Base-by-base conservation (phyloP, 2,888 invertebrate species). In the Abscondita cerata region DNA sequence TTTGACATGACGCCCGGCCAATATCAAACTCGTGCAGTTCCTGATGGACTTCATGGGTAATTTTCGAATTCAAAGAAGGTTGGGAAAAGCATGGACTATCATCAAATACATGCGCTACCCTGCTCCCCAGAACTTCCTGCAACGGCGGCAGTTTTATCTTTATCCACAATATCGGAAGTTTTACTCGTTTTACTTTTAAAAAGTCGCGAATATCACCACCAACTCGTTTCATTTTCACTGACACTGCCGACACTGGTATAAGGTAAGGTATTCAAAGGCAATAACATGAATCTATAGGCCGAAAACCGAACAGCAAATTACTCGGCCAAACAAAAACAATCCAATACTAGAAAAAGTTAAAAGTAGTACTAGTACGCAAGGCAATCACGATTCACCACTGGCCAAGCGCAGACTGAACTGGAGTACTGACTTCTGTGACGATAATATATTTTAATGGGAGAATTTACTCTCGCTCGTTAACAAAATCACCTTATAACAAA, bases 201-300 rank as follows among this genome's bases (percentile, higher is more conserved):
- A 38, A 38, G 3, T 38, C 38, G 38, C 38, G 38, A 38, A 38
- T 38, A 38, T 38, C 38, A n/a, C 38, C 38, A 6, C 38, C 38
- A n/a, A 38, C 38, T 38, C 38, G 4, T 38, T 38, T 38, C 38
- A 38, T 38, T 38, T 38, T 38, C n/a, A 13, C 41, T 41, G 41
- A n/a, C n/a, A n/a, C n/a, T n/a, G n/a, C n/a, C n/a, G n/a, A 16
- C 41, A 16, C n/a, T 16, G 41, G 41, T 41, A 41, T 41, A 15
- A 12, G 16, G 16, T 41, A 15, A 12, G 41, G 41, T 41, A 12
- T 41, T 41, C 13, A 41, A 41, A 41, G 41, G 41, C 41, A n/a
- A n/a, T n/a, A n/a, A n/a, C n/a, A n/a, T n/a, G n/a, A n/a, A n/a
- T n/a, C n/a, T n/a, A n/a, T n/a, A n/a, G n/a, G n/a, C n/a, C n/a